These are phyloP conservation scores for Phrynosoma blainvillii DNA, from an alignment of 2,113 vertebrate genomes.

Conservation along the genomic window DNA sequence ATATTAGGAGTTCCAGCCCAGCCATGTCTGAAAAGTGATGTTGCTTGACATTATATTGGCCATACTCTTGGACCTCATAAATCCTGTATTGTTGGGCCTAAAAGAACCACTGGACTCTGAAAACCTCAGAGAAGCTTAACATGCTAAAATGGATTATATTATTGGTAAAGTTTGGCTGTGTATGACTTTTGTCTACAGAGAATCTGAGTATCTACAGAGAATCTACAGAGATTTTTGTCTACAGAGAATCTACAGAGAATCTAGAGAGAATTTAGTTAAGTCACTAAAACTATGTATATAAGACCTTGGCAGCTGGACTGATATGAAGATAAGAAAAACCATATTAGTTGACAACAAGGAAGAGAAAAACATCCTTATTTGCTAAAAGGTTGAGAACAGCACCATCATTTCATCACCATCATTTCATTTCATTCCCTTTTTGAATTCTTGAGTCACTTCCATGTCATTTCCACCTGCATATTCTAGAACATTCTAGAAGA, in stretches of 20 bases:
- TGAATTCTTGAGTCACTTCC: neutral
- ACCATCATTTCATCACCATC: neutral
- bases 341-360: neutral
- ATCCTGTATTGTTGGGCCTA: neutral
- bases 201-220: too few species aligned
- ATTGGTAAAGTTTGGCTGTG: neutral
- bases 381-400: neutral
- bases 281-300: neutral
- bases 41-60: too few species aligned
- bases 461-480: neutral
- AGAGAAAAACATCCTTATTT: neutral
- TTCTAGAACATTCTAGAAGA: neutral
- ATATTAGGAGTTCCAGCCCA: too few species aligned
- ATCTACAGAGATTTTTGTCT: too few species aligned
- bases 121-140: neutral
- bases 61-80: neutral
- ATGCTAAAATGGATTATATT: neutral
- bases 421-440: neutral
- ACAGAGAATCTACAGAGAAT: too few species aligned
- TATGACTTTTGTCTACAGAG: neutral
- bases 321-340: neutral
- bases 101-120: neutral
- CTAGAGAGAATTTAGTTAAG: too few species aligned
- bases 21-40: too few species aligned
- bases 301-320: neutral